Evolutionary conservation across 2,888 invertebrate genomes (phyloP), one percentile per base, ranked within the genome.

Genomic region (Actias luna): DNA sequence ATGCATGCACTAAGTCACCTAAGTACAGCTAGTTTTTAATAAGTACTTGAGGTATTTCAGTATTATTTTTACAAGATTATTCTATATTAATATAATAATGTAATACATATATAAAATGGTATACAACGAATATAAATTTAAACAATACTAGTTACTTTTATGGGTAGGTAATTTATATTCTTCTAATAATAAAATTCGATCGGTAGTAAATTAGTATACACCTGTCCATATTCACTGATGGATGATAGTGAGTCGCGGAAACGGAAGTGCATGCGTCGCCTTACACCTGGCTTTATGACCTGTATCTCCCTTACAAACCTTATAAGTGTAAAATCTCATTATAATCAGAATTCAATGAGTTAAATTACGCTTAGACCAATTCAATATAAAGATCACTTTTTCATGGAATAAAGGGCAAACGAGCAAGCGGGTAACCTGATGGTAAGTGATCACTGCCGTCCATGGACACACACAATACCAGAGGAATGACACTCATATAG

Each of bases 301-400:
- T 80, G 74, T 66, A 77, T 83, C 84, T 89, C 89, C 90, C 86
- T 78, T 78, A 78, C 79, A 88, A 89, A 75, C 90, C 91, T 78
- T 89, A 90, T 73, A 88, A 89, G 88, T 91, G 88, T 82, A 22
- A 64, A 68, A 72, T 68, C 72, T 71, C 72, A 73, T 76, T 71
- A 69, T 69, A 57, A 64, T 55, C 65, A 69, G 73, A 74, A 75
- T 73, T 74, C 72, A 72, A 75, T 73, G 63, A 62, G n/a, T 18
- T 18, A 42, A 42, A 16, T 36, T 42, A 42, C 42, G 5, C 7
- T 18, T 8, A 8, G 8, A 42, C 42, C 5, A 42, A 42, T 42
- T 18, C 8, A 42, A 42, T 42, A 42, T n/a, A 42, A 5, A 8
- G 16, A 0, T 1, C 42, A 42, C 18, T n/a, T n/a, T n/a, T n/a